phyloP scores from a whole-genome alignment of 1,140 invertebrate species.

The Venustaconcha ellipsiformis region DNA sequence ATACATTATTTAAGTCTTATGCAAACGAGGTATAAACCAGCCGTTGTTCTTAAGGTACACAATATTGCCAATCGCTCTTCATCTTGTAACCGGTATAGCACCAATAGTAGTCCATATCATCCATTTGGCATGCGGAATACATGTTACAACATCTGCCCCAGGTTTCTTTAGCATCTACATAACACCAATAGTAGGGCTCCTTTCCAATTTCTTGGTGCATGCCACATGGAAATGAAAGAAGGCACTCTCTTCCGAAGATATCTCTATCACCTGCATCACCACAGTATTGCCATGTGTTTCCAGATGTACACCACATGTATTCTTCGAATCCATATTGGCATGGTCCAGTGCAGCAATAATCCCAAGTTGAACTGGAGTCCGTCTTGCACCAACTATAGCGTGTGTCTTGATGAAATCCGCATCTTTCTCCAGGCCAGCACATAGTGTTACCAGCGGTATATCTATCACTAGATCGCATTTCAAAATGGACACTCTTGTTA shows the following conservation, averaged over 20 bases:
- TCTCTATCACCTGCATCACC: not conserved
- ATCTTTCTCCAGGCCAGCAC: not conserved
- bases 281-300: conserved; percentile 12
- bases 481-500: too few species aligned
- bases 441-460: conserved; percentile 12
- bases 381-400: conserved; percentile 1
- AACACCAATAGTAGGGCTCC: conserved; percentile 15
- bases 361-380: conserved; percentile 1
- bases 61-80: too few species aligned
- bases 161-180: not conserved
- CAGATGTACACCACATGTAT: conserved; percentile 1
- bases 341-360: conserved; percentile 11
- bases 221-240: conserved; percentile 4
- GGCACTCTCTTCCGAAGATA: not conserved
- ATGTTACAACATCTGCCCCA: conserved; percentile 11
- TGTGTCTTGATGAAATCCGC: conserved; percentile 4
- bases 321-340: not conserved
- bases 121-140: not conserved
- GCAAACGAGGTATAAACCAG: too few species aligned
- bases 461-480: not conserved
- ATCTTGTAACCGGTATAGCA: conserved; percentile 9
- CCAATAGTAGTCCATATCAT: not conserved
- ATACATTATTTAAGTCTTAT: too few species aligned
- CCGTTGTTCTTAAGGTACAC: too few species aligned
- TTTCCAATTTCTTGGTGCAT: conserved; percentile 15